These are phyloP conservation scores for Picus viridis DNA, from an alignment of 2,797 vertebrate genomes.

Conservation along the genomic window DNA sequence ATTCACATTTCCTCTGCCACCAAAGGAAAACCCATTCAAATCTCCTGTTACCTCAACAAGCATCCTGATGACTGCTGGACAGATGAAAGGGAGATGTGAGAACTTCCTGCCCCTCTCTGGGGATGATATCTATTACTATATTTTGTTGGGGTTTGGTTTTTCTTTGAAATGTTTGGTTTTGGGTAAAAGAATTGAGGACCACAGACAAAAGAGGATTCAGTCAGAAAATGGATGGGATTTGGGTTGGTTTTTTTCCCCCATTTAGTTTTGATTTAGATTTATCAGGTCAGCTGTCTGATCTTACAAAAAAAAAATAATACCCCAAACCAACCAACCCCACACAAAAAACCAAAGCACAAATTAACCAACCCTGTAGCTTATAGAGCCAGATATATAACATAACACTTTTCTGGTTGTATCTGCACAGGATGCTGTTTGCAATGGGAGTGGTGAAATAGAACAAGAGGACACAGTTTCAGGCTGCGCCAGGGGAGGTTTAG, in stretches of 20 bases:
- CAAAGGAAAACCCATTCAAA: background rate
- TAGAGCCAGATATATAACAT: background rate
- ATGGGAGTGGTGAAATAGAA: no score
- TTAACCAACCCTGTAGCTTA: background rate
- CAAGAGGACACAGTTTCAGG: no score
- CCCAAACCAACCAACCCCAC: background rate
- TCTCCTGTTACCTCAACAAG: background rate
- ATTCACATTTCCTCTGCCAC: background rate
- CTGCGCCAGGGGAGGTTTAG: no score
- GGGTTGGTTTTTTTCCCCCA: background rate
- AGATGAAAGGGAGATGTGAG: background rate
- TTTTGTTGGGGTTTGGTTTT: background rate
- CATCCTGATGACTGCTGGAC: background rate
- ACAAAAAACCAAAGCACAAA: background rate
- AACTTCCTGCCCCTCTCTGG: background rate
- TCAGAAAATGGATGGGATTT: background rate
- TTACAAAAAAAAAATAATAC: no score
- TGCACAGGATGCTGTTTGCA: no score
- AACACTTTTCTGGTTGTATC: accelerated
- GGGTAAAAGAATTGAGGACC: background rate
- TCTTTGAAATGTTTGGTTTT: background rate
- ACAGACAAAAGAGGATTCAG: background rate
- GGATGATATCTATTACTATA: background rate
- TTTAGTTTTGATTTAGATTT: background rate
- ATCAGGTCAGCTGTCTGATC: background rate